Evolutionary conservation across 2,797 vertebrate species (phyloP), one percentile per base, ranked within the genome.

Genomic region (Bradypus variegatus): DNA sequence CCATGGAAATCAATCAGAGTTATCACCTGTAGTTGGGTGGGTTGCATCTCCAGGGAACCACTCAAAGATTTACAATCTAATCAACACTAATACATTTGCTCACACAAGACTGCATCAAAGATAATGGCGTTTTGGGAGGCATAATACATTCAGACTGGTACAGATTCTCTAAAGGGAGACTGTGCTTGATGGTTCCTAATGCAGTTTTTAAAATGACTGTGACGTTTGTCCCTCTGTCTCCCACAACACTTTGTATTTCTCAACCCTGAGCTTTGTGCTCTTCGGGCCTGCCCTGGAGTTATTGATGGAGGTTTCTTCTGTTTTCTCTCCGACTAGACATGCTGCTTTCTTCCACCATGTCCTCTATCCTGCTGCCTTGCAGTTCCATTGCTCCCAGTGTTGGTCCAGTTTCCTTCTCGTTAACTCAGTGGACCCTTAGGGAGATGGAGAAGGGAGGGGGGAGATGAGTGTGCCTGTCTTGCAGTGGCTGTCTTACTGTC

Each of bases 291-390:
- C 27, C 36, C 21, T 60, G 62, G n/a, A 3, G 2, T 29, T 58
- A 65, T 25, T 29, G 69, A 64, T 58, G 21, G 11, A 10, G 33
- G 13, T 31, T 38, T 78, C 45, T 58, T 41, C 21, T 67, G 25
- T 50, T 25, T n/a, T 58, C 41, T 16, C 50, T 3, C 0, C 2
- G 55, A 18, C 2, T 14, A n/a, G 4, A 7, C 45, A 18, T 25
- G 25, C 31, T 50, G 21, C 50, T 31, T 33, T 45, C 45, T 33
- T 60, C 70, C 16, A 25, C 33, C 31, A 0, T 0, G 7, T 18
- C 18, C 31, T 19, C 33, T 27, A 16, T 6, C 14, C 41, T 53
- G 38, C 41, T 6, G 25, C 38, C 7, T 8, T 25, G 33, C 16
- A 7, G 1, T 9, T 11, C 60, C 7, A 60, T 88, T 25, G 21